Conservation (phyloP, 2,797 vertebrate species). For the Lacerta agilis region DNA sequence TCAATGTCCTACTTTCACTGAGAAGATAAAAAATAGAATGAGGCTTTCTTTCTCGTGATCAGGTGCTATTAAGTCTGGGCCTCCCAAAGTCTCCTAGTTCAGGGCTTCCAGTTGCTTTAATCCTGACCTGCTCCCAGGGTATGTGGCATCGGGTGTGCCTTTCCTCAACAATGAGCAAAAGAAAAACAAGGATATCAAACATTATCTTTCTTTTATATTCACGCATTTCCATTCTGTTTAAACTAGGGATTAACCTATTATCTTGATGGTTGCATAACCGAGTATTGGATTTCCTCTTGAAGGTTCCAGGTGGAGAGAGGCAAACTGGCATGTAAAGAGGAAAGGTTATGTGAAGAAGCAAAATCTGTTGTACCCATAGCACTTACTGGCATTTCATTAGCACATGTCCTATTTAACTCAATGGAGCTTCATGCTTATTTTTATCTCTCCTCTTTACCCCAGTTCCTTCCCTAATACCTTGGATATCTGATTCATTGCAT, state of each 20-base stretch:
- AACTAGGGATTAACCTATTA: conserved; percentile 27
- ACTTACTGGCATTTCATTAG: background rate
- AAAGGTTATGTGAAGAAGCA: background rate
- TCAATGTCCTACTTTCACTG: too few relatives aligned
- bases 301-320: conserved; percentile 5
- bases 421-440: background rate
- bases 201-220: conserved; percentile 17
- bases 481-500: background rate
- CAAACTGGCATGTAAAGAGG: background rate
- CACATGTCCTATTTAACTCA: background rate
- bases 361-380: fast-evolving
- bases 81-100: too few relatives aligned
- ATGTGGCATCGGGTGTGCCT: background rate
- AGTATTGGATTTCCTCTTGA: background rate
- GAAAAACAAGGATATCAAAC: background rate
- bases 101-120: too few relatives aligned
- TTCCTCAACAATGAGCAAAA: background rate
- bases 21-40: too few relatives aligned
- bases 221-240: background rate
- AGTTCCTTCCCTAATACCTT: background rate
- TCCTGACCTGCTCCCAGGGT: too few relatives aligned
- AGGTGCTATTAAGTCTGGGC: too few relatives aligned
- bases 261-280: conserved; percentile 3
- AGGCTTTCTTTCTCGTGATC: too few relatives aligned
- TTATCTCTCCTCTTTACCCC: background rate